phyloP scores from a whole-genome alignment of 2,888 invertebrate species.

The Euplagia quadripunctaria region DNA sequence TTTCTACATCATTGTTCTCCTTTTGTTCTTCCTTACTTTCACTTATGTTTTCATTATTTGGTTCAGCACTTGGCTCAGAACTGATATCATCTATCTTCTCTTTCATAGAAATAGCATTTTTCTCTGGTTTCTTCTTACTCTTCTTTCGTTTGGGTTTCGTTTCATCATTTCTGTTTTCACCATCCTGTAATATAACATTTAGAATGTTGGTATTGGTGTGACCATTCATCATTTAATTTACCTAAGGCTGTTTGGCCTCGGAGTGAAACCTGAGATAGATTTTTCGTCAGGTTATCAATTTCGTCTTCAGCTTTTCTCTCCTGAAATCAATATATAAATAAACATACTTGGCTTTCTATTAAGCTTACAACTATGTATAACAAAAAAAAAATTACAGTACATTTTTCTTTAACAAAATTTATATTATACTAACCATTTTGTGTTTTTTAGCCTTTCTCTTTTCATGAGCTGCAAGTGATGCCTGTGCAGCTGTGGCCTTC shows the following conservation, averaged over 20 bases:
- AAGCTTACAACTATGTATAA: neutral
- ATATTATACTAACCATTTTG: conserved; percentile 62
- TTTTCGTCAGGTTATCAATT: conserved; percentile 82
- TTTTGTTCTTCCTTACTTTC: conserved; percentile 20
- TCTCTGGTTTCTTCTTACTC: conserved; percentile 48
- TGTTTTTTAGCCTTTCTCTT: conserved; percentile 77
- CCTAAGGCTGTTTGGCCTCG: conserved; percentile 82
- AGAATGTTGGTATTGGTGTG: conserved; percentile 76
- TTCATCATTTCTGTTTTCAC: conserved; percentile 59
- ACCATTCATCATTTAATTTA: conserved; percentile 78
- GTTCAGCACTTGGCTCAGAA: conserved; percentile 19
- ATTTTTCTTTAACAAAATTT: neutral
- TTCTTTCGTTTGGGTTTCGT: conserved; percentile 69
- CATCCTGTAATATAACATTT: conserved; percentile 84
- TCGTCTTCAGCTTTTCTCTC: conserved; percentile 70
- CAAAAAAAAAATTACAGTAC: no score
- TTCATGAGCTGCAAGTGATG: conserved; percentile 65
- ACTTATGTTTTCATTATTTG: conserved; percentile 15
- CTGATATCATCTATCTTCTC: conserved; percentile 36
- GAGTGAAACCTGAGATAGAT: conserved; percentile 84
- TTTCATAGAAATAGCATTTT: conserved; percentile 35
- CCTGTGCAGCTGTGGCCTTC: conserved; percentile 64
- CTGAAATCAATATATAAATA: conserved; percentile 64
- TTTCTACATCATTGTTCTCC: conserved; percentile 17
- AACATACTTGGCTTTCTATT: conserved; percentile 16